A percentile compares a stretch with the other conserved stretches of the same genome.
These are phyloP conservation scores for rat (Rattus norvegicus) DNA, from an alignment of 2,113 vertebrate species.

Conservation along the genomic window GRCr8 NC_086034.1:3751501-3752000, in stretches of 20 bases:
- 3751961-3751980: too few species aligned
- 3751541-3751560: neutral
- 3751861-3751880: too few species aligned
- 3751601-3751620: neutral
- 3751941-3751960: too few species aligned
- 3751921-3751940: too few species aligned
- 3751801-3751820: too few species aligned
- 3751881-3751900: too few species aligned
- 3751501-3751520: neutral
- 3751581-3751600: slow-evolving; percentile 19
- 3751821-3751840: too few species aligned
- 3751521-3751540: neutral
- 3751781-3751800: too few species aligned
- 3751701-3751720: neutral
- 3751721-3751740: neutral
- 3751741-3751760: neutral
- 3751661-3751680: neutral
- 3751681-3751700: neutral
- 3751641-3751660: neutral
- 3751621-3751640: neutral
- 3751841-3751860: too few species aligned
- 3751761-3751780: too few species aligned
- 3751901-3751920: too few species aligned
- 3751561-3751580: neutral
- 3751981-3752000: too few species aligned